A percentile compares a stretch with the other conserved stretches of the same genome.
Conservation (phyloP, 2,888 invertebrate species). For the Taphrorychus bicolor region DNA sequence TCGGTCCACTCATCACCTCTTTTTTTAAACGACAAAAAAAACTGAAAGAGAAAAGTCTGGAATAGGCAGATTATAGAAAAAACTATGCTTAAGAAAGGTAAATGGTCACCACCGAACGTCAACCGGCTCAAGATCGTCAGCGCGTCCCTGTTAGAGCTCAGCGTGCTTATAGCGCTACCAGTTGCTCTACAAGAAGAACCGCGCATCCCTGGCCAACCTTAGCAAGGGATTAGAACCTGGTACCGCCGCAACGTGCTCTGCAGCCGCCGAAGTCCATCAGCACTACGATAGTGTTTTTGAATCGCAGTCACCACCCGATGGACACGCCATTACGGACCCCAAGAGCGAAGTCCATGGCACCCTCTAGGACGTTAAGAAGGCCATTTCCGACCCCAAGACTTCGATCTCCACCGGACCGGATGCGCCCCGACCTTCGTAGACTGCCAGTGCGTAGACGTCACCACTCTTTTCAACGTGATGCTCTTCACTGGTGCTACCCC, state of each 20-base stretch:
- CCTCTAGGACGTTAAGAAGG: neutral
- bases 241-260: neutral
- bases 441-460: slow-evolving; percentile 3
- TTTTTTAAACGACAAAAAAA: too few species aligned
- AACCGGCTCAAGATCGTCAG: neutral
- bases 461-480: slow-evolving; percentile 19
- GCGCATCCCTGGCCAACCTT: slow-evolving; percentile 6
- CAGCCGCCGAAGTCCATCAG: neutral
- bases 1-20: too few species aligned
- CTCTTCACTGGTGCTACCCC: slow-evolving; percentile 1
- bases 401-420: neutral
- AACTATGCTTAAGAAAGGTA: too few species aligned
- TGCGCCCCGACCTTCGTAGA: slow-evolving; percentile 3
- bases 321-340: neutral
- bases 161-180: slow-evolving; percentile 7
- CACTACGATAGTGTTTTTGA: slow-evolving; percentile 5
- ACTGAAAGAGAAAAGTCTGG: too few species aligned
- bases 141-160: neutral
- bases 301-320: neutral
- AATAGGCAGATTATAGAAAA: too few species aligned
- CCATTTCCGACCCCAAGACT: neutral
- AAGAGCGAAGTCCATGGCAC: neutral
- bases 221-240: slow-evolving; percentile 8
- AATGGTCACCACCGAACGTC: neutral
- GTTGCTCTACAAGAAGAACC: slow-evolving; percentile 10